Conservation (phyloP, 2,797 vertebrate species). For the Gymnothorax javanicus region DNA sequence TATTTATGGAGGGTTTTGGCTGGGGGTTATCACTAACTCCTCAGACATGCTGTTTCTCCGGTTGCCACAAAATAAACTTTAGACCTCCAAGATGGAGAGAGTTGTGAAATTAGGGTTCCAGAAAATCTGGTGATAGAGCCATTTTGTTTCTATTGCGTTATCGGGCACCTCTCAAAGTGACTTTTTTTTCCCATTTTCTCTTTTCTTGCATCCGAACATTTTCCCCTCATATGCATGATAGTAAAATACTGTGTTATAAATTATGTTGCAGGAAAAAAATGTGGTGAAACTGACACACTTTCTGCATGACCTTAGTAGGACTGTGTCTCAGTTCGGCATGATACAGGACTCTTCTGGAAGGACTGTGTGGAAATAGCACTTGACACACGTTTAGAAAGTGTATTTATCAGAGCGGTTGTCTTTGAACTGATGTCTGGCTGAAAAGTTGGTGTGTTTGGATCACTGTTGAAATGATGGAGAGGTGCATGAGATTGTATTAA, state of each 20-base stretch:
- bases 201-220: too few relatives aligned
- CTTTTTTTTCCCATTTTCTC: too few relatives aligned
- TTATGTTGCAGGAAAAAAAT: background rate
- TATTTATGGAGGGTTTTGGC: constrained; percentile 20
- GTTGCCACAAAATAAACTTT: background rate
- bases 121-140: too few relatives aligned
- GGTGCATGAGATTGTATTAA: background rate
- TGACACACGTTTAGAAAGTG: background rate
- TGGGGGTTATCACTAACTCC: constrained; percentile 20
- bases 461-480: background rate
- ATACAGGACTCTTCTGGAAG: background rate
- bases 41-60: constrained; percentile 25
- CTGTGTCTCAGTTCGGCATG: background rate
- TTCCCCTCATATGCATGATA: too few relatives aligned
- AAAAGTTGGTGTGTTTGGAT: constrained; percentile 3
- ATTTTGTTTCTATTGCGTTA: too few relatives aligned
- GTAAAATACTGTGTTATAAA: background rate
- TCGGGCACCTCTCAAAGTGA: too few relatives aligned
- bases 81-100: too few relatives aligned
- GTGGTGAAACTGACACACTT: background rate
- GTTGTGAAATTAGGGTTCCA: too few relatives aligned
- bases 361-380: background rate
- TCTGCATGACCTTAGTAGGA: background rate
- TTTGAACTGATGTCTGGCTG: background rate
- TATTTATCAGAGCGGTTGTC: background rate